phyloP scores from a whole-genome alignment of 2,888 invertebrate species.

The Heliconius ethilla region DNA sequence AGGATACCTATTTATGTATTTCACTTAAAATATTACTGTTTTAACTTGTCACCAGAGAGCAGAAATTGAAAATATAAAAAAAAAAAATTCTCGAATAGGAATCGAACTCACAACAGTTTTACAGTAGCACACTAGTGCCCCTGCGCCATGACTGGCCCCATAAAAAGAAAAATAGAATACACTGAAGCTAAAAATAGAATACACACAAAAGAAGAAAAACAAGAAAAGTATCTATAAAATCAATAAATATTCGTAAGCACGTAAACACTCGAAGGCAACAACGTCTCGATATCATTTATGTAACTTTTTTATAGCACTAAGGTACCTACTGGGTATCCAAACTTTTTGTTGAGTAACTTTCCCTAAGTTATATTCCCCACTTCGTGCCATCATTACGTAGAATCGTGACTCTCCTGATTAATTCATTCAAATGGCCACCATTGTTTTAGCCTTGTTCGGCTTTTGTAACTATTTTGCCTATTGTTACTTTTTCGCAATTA shows the following conservation, averaged over 20 bases:
- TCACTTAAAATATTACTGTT: too few species aligned
- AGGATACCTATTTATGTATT: too few species aligned
- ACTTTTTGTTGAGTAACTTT: constrained; percentile 59
- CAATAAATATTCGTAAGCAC: constrained; percentile 30
- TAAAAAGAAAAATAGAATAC: too few species aligned
- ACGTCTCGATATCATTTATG: constrained; percentile 49
- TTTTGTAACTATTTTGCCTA: constrained; percentile 43
- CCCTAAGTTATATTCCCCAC: constrained; percentile 60
- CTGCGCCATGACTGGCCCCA: too few species aligned
- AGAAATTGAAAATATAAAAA: too few species aligned
- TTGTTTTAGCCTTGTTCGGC: constrained; percentile 39
- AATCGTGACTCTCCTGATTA: constrained; percentile 77
- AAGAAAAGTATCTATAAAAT: constrained; percentile 44
- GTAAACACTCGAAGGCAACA: constrained; percentile 55
- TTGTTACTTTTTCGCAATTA: constrained; percentile 38
- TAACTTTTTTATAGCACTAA: constrained; percentile 46
- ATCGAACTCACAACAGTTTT: too few species aligned
- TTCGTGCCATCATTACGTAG: constrained; percentile 71
- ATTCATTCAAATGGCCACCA: constrained; percentile 59
- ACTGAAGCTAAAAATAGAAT: not conserved
- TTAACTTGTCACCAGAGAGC: too few species aligned
- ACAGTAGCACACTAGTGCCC: too few species aligned
- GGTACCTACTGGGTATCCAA: constrained; percentile 43
- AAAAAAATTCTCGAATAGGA: too few species aligned
- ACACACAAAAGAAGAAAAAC: not conserved